Evolutionary conservation across 1,140 invertebrate genomes (phyloP).

Genomic region (Cataglyphis hispanica): DNA sequence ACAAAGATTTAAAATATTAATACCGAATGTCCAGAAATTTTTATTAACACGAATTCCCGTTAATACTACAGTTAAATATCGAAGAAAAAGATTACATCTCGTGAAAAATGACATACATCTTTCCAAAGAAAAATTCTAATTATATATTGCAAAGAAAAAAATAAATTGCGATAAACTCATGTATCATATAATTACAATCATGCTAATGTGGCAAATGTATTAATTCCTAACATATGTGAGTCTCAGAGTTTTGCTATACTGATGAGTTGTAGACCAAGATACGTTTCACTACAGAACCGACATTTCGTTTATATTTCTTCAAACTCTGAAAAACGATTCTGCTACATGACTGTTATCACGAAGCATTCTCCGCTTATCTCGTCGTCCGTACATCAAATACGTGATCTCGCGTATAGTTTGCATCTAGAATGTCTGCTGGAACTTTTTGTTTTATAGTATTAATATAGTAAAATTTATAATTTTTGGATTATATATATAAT

Average conservation of each 20-base stretch:
- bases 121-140: slow-evolving; percentile 6
- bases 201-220: neutral
- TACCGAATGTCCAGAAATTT: neutral
- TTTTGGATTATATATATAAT: no score
- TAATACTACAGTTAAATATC: neutral
- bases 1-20: slow-evolving; percentile 19
- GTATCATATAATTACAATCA: neutral
- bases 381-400: slow-evolving; percentile 29
- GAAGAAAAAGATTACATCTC: neutral
- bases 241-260: slow-evolving; percentile 14
- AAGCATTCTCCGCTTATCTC: slow-evolving; percentile 27
- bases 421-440: neutral
- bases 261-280: slow-evolving; percentile 27
- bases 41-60: neutral
- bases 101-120: neutral
- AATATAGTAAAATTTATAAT: no score
- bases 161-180: neutral
- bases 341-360: neutral
- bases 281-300: slow-evolving; percentile 16
- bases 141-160: slow-evolving; percentile 10
- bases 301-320: slow-evolving; percentile 33
- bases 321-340: slow-evolving; percentile 32
- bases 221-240: neutral
- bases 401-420: slow-evolving; percentile 39
- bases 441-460: slow-evolving; percentile 6